These are phyloP conservation scores for Sebastes hopkinsi DNA, from an alignment of 2,797 vertebrate genomes.

Conservation along the genomic window DNA sequence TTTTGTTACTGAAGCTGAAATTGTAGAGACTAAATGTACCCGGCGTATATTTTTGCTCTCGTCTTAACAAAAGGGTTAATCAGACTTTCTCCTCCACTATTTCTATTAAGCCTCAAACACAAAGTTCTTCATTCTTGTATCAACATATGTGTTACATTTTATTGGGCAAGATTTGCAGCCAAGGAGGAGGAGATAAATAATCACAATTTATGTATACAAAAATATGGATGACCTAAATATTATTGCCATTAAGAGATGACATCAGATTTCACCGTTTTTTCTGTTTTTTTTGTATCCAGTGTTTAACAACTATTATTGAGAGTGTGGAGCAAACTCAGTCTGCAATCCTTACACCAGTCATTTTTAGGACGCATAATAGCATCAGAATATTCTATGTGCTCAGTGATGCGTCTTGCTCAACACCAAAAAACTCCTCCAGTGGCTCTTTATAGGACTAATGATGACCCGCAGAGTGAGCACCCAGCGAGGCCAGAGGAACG, in stretches of 20 bases:
- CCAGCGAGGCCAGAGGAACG: not conserved
- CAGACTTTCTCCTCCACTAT: not conserved
- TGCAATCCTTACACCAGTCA: not conserved
- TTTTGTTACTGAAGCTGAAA: not conserved
- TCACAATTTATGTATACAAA: not conserved
- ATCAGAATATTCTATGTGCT: conserved; percentile 44
- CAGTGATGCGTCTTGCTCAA: conserved; percentile 37
- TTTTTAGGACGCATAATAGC: conserved; percentile 1
- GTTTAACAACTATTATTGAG: conserved; percentile 31
- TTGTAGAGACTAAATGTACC: not conserved
- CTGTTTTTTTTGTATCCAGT: conserved; percentile 2
- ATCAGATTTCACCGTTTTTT: not conserved
- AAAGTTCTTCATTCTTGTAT: not conserved
- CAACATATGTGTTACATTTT: not conserved
- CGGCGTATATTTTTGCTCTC: not conserved
- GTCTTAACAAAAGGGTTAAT: not conserved
- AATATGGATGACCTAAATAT: not conserved
- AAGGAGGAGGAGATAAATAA: not conserved
- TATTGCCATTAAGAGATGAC: not conserved
- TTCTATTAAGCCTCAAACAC: not conserved
- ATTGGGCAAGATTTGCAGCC: not conserved
- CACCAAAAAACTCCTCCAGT: conserved; percentile 27
- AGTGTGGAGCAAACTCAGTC: not conserved
- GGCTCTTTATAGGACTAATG: conserved; percentile 28
- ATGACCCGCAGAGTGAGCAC: conserved; percentile 27